Evolutionary conservation across 2,888 invertebrate genomes (phyloP), one percentile per base, ranked within the genome.

Genomic region (Meandrusa payeni): DNA sequence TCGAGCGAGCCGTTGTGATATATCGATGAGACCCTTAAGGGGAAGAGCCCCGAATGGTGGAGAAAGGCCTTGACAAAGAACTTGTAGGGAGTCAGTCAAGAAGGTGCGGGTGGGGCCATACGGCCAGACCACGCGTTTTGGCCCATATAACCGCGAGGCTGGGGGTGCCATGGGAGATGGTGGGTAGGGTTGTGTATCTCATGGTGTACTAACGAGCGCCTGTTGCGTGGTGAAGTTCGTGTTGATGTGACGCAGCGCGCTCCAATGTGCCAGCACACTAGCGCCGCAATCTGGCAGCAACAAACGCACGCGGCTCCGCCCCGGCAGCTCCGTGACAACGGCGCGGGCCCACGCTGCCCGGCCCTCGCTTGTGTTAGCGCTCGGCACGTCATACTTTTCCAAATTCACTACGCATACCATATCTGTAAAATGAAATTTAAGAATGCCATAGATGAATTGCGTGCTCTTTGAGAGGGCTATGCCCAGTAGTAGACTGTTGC

Each of bases 271-370:
- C 1, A 69, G 68, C 40, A 87, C 75, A 5, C 54, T 62, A 38
- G 73, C 75, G 22, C 95, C 95, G 57, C 74, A 78, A 78, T 95
- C 95, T 0, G 93, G 90, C 47, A 91, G 89, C 51, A 76, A 73
- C 15, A 93, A 89, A 29, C 85, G 76, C 12, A 91, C 90, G 48
- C 80, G 77, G 2, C 63, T 69, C 23, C 76, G 73, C 0, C 77
- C 64, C 61, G 79, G 56, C 77, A 73, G 50, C 59, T 77, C 85
- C 2, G 59, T 55, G 13, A 94, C 88, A 5, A 83, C 57, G 1
- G 89, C 93, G 40, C 93, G 86, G 57, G 90, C 90, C 92, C 93
- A 93, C 83, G 39, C 34, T 1, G 27, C 53, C 20, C 40, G 41
- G 27, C 85, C 68, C 26, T 20, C 45, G 0, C 4, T 5, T 5